Percentiles rank a stretch among this genome's conserved stretches.
Evolutionary conservation across 2,888 invertebrate species (phyloP).

Genomic region (Belgica antarctica): DNA sequence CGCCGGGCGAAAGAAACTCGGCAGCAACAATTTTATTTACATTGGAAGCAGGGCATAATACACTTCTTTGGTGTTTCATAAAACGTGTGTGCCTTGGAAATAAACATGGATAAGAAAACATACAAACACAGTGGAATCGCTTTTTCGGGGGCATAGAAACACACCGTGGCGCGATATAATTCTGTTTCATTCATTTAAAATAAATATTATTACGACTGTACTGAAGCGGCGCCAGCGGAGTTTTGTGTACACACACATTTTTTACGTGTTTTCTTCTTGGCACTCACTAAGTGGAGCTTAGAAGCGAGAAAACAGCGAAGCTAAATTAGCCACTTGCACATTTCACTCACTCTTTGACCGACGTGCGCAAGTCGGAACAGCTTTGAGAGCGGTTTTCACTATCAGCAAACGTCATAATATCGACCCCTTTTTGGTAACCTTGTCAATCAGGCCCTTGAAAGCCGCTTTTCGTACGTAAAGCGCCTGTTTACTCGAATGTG

Average conservation of each 20-base stretch:
- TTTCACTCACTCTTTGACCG: background rate
- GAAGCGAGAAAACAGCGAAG: too few relatives aligned
- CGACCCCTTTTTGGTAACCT: background rate
- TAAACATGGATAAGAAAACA: background rate
- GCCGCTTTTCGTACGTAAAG: background rate
- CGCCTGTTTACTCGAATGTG: background rate
- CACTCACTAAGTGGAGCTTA: background rate
- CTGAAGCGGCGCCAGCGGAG: slow-evolving; percentile 21
- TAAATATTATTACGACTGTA: slow-evolving; percentile 29
- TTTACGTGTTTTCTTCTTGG: background rate
- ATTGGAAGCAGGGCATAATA: background rate
- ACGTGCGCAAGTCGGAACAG: too few relatives aligned
- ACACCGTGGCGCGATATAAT: slow-evolving; percentile 11
- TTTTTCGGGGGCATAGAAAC: background rate
- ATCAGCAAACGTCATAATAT: slow-evolving; percentile 2
- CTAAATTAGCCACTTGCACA: background rate
- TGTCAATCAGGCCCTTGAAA: slow-evolving; percentile 16
- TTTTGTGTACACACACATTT: slow-evolving; percentile 13
- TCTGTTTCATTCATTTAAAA: slow-evolving; percentile 14
- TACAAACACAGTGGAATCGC: background rate
- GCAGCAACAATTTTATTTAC: background rate
- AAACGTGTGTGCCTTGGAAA: background rate
- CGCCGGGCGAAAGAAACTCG: background rate
- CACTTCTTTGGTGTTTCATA: background rate
- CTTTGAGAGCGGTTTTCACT: background rate